Evolutionary conservation across 2,113 vertebrate genomes (phyloP), one percentile per base, ranked within the genome.

Genomic region (Esox niger): DNA sequence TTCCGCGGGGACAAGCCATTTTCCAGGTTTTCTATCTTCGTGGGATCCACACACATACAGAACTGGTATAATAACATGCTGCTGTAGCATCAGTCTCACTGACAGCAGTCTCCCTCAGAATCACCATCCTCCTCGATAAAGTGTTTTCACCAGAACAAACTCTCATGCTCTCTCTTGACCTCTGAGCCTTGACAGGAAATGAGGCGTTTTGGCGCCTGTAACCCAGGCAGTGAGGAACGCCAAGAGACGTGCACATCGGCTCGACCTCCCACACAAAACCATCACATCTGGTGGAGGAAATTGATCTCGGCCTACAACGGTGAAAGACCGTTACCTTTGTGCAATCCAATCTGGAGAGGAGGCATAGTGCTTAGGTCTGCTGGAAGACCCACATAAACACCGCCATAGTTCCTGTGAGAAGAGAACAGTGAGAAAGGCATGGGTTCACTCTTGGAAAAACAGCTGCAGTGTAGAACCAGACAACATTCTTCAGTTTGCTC

Each of bases 111-210:
- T 21, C 47, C 4, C 47, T 23, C 47, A 20, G 13, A 59, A 59
- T n/a, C 6, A 30, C 10, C 55, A 68, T n/a, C 33, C 65, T 32
- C 9, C n/a, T 73, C 49, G 49, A 47, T 64, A 23, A 46, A 26
- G 23, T n/a, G 9, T 66, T 75, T 52, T 56, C 11, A 43, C 38
- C 47, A n/a, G n/a, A 52, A 23, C 17, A n/a, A n/a, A 73, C 66
- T 79, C 82, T 71, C 82, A 86, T 27, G 75, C 75, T 73, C 80
- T 10, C 8, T 73, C 32, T 1, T 69, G 80, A 84, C 83, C 83
- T 75, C 8, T 31, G 38, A 74, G 69, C 68, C 57, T 32, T 46
- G 69, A 81, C 80, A 87, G 80, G 83, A 84, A 84, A 78, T 79
- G 73, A 56, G 60, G 33, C 5, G 23, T 73, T 56, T 54, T 47